A percentile compares a stretch with the other conserved stretches of the same genome.
These are phyloP conservation scores for Thomomys bottae DNA, from an alignment of 2,113 vertebrate genomes.

Conservation along the genomic window DNA sequence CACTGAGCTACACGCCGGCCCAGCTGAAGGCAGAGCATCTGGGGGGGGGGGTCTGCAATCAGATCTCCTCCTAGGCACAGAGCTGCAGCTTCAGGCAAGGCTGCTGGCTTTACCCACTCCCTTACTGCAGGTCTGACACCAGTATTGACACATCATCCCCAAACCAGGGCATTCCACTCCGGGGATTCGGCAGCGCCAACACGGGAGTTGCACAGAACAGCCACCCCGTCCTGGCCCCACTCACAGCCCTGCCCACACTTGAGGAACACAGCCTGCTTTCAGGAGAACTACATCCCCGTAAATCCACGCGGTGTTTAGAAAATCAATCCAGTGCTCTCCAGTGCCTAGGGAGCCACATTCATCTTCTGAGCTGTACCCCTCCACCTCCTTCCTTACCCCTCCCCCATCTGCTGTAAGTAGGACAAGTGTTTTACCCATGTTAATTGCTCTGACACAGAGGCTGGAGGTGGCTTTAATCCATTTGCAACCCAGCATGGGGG, in stretches of 20 bases:
- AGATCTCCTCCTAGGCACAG: neutral
- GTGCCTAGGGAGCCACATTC: slow-evolving; percentile 76
- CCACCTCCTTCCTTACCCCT: slow-evolving; percentile 41
- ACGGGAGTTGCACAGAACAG: slow-evolving; percentile 9
- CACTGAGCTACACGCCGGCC: neutral
- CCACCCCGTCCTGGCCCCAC: slow-evolving; percentile 55
- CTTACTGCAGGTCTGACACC: slow-evolving; percentile 21
- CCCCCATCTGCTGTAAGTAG: slow-evolving; percentile 83
- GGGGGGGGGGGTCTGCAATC: neutral
- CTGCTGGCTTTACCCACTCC: slow-evolving; percentile 48
- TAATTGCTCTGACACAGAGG: slow-evolving; percentile 83
- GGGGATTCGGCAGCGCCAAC: slow-evolving; percentile 70
- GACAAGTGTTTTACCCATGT: slow-evolving; percentile 81
- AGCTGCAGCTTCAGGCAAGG: neutral
- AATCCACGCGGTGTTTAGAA: slow-evolving; percentile 79
- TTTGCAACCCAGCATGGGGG: slow-evolving; percentile 77
- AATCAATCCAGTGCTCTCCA: slow-evolving; percentile 82
- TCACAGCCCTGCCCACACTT: slow-evolving; percentile 16
- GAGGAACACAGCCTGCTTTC: slow-evolving; percentile 74
- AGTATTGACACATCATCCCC: slow-evolving; percentile 65
- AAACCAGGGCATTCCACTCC: slow-evolving; percentile 48
- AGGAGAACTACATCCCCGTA: slow-evolving; percentile 78
- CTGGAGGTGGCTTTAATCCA: slow-evolving; percentile 81
- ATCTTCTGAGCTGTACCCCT: slow-evolving; percentile 75
- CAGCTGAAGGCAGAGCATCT: neutral